Percentiles rank a stretch among this genome's conserved stretches.
Evolutionary conservation across 2,888 invertebrate species (phyloP).

Genomic region (Parnassius glacialis): DNA sequence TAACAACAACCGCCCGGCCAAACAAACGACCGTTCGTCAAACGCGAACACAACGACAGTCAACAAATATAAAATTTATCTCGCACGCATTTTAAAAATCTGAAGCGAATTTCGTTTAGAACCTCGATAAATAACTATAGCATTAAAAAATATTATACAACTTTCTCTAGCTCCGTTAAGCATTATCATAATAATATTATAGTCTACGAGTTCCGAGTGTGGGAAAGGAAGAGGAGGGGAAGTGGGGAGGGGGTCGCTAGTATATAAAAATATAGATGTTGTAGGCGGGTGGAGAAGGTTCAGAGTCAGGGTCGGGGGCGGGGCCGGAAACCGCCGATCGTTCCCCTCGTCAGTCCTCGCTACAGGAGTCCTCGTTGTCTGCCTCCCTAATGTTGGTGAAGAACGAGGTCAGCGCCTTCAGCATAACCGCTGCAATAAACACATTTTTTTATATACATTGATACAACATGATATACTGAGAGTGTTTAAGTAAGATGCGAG

Average conservation of each 20-base stretch:
- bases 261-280: slow-evolving; percentile 2
- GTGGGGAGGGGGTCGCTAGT: slow-evolving; percentile 31
- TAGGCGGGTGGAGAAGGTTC: background rate
- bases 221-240: slow-evolving; percentile 37
- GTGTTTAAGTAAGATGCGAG: no score
- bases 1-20: slow-evolving; percentile 2
- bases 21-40: background rate
- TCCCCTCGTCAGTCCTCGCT: slow-evolving; percentile 72
- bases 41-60: slow-evolving; percentile 33
- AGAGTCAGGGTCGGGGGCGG: slow-evolving; percentile 35
- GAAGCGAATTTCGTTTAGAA: slow-evolving; percentile 33
- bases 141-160: slow-evolving; percentile 65
- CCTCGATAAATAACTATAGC: slow-evolving; percentile 57
- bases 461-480: no score
- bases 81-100: slow-evolving; percentile 1
- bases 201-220: slow-evolving; percentile 33
- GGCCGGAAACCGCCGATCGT: slow-evolving; percentile 37
- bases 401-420: slow-evolving; percentile 87
- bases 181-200: slow-evolving; percentile 55
- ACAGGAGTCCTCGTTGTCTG: slow-evolving; percentile 82
- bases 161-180: slow-evolving; percentile 57
- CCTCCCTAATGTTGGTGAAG: slow-evolving; percentile 85
- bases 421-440: slow-evolving; percentile 81
- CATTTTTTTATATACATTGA: no score
- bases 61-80: slow-evolving; percentile 9